Percentiles rank a stretch among this genome's conserved stretches.
These are phyloP conservation scores for Cherax destructor DNA, from an alignment of 1,140 invertebrate species.

Conservation along the genomic window DNA sequence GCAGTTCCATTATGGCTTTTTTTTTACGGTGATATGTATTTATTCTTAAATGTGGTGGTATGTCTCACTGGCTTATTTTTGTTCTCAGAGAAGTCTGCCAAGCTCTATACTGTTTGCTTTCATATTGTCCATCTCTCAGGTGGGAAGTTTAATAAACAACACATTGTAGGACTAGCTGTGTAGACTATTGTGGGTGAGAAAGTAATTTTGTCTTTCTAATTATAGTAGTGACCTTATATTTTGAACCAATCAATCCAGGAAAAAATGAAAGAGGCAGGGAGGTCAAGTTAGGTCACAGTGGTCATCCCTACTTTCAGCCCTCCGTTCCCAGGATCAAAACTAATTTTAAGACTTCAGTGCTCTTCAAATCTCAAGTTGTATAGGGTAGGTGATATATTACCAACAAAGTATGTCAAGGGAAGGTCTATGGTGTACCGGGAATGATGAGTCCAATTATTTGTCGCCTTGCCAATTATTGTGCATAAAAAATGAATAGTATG, in stretches of 20 bases:
- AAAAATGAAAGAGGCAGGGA: constrained; percentile 17
- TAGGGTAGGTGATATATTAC: constrained; percentile 32
- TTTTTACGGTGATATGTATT: background rate
- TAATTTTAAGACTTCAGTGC: constrained; percentile 60
- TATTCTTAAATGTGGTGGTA: background rate
- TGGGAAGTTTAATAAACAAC: background rate
- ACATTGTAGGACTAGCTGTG: background rate
- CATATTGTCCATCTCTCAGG: background rate
- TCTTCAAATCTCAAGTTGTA: constrained; percentile 54
- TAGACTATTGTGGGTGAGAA: background rate
- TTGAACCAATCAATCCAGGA: constrained; percentile 2
- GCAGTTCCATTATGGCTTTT: background rate
- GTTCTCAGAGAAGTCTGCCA: background rate
- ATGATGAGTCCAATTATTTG: background rate
- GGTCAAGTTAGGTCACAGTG: constrained; percentile 22
- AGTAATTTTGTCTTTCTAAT: background rate
- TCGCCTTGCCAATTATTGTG: constrained; percentile 2
- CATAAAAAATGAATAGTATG: constrained; percentile 1
- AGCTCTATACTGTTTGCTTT: background rate
- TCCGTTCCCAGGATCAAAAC: constrained; percentile 59
- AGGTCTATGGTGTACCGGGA: background rate
- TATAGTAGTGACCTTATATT: background rate
- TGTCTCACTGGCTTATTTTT: background rate
- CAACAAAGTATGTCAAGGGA: constrained; percentile 49
- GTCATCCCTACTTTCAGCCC: constrained; percentile 28